These are phyloP conservation scores for Ganaspis brasiliensis DNA, from an alignment of 2,888 invertebrate genomes.

Conservation along the genomic window DNA sequence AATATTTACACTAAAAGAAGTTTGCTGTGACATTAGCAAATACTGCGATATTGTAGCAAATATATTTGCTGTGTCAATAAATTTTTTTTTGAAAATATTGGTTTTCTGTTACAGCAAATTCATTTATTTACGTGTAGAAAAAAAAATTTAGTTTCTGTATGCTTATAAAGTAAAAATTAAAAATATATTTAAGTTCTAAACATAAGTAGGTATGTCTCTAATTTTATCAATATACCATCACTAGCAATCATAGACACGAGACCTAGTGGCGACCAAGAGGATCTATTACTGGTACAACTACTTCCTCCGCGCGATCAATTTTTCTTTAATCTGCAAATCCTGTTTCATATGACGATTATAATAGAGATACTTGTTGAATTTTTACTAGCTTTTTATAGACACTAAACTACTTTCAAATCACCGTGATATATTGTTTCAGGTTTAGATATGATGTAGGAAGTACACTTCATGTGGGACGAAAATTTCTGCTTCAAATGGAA, in stretches of 20 bases:
- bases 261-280: conserved; percentile 1
- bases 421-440: neutral
- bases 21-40: too few relatives aligned
- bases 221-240: conserved; percentile 4
- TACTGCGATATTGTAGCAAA: too few relatives aligned
- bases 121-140: too few relatives aligned
- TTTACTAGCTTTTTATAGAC: neutral
- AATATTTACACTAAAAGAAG: too few relatives aligned
- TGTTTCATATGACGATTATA: neutral
- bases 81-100: too few relatives aligned
- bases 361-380: neutral
- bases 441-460: conserved; percentile 14
- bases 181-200: too few relatives aligned
- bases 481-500: neutral
- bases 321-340: conserved; percentile 18
- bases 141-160: too few relatives aligned
- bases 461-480: neutral
- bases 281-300: conserved; percentile 16
- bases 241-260: neutral
- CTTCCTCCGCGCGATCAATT: conserved; percentile 30
- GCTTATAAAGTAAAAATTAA: too few relatives aligned
- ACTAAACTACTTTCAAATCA: conserved; percentile 3
- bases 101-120: too few relatives aligned
- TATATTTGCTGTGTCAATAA: too few relatives aligned
- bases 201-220: too few relatives aligned